Evolutionary conservation across 2,113 vertebrate genomes (phyloP).

Genomic region (Saiga tatarica): DNA sequence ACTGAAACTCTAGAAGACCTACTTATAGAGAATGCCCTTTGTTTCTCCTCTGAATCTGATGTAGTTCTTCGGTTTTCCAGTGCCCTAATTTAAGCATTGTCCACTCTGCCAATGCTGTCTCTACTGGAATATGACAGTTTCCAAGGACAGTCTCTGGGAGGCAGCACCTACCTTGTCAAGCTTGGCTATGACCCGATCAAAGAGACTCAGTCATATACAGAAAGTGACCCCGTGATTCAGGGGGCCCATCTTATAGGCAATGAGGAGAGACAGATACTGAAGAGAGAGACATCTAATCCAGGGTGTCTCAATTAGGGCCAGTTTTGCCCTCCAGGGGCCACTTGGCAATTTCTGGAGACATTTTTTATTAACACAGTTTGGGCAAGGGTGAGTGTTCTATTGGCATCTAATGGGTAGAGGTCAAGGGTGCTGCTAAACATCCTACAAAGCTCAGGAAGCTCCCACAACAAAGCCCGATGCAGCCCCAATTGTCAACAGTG

Average conservation of each 20-base stretch:
- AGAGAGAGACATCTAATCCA: background rate
- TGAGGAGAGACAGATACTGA: background rate
- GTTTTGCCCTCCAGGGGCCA: background rate
- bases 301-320: background rate
- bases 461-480: background rate
- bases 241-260: background rate
- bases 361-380: background rate
- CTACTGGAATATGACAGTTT: background rate
- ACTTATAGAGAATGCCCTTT: slow-evolving; percentile 74
- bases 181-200: background rate
- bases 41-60: slow-evolving; percentile 72
- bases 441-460: background rate
- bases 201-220: background rate
- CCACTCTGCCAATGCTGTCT: background rate
- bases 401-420: background rate
- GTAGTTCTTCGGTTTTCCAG: slow-evolving; percentile 61
- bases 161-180: background rate
- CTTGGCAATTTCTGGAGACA: background rate
- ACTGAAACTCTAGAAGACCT: slow-evolving; percentile 68
- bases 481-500: background rate
- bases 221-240: background rate
- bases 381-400: background rate
- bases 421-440: background rate
- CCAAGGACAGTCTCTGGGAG: background rate
- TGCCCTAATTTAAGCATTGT: slow-evolving; percentile 37